Evolutionary conservation across 2,113 vertebrate species (phyloP), one percentile per base, ranked within the genome.

Genomic region (Paramormyrops kingsleyae): DNA sequence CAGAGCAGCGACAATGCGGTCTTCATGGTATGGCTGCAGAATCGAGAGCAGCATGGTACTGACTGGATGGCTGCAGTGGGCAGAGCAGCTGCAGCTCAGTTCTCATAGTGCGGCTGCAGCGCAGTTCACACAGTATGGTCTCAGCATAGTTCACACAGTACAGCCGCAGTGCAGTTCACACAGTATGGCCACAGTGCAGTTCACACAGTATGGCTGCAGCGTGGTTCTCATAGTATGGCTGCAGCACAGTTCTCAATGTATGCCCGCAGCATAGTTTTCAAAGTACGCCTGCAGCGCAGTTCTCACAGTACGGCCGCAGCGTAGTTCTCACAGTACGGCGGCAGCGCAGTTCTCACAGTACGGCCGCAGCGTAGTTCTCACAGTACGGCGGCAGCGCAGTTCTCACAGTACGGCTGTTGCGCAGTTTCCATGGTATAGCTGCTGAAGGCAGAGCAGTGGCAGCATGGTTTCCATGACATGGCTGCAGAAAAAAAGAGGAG

Each of bases 1-100:
- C 13, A 12, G 50, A 47, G 88, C 88, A 87, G 92, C 46, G 15
- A 77, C 59, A 93, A 47, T 88, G 59, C 42, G 53, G 89, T 91
- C 90, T 88, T 52, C 74, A 9, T n/a, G 9, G 21, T 59, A 13
- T n/a, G 21, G 56, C 56, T 8, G 56, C 56, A 56, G 53, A 21
- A 24, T 21, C 0, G 19, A 56, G 53, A 56, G 5, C 19, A 24
- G 53, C 59, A 27, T 66, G 7, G 9, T 10, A 66, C 52, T 53
- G 52, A 53, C 52, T 53, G 50, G 50, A 52, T 56, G 19, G 53
- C 53, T 56, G 7, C 21, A 62, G 59, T 53, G 5, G 17, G 52
- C 17, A 53, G 52, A 53, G 17, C 50, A 52, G 15, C 19, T 17
- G 15, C 12, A 52, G 50, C 12, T 10, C 15, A 17, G 4, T 53